These are phyloP conservation scores for Sternotherus odoratus DNA, from an alignment of 2,797 vertebrate species.

Conservation along the genomic window DNA sequence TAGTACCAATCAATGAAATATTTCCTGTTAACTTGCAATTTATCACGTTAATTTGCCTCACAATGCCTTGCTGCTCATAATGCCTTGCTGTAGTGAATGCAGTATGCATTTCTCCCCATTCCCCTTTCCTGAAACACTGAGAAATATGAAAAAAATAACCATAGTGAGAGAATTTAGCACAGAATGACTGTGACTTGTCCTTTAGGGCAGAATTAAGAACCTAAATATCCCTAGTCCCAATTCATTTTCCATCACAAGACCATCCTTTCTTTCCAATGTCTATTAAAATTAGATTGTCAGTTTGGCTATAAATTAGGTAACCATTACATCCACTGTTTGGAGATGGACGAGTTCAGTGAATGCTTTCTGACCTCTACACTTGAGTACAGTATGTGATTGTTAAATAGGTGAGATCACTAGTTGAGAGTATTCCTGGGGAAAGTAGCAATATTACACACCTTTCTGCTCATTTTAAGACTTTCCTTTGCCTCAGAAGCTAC, in stretches of 20 bases:
- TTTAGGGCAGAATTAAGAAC: conserved; percentile 32
- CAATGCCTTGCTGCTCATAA: not conserved
- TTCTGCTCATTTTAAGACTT: not conserved
- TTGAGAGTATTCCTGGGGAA: not conserved
- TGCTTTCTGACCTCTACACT: not conserved
- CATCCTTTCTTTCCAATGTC: conserved; percentile 26
- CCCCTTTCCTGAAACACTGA: not conserved
- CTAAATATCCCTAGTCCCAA: not conserved
- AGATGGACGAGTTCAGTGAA: not conserved
- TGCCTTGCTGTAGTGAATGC: not conserved
- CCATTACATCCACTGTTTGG: not conserved
- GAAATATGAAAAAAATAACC: not conserved
- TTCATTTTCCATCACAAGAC: not conserved
- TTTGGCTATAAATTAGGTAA: conserved; percentile 26
- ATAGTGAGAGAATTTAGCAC: not conserved
- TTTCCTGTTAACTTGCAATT: conserved; percentile 8
- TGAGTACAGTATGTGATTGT: not conserved
- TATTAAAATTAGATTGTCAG: conserved; percentile 47
- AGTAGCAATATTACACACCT: not conserved
- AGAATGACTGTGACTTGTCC: conserved; percentile 47
- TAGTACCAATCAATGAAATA: not conserved
- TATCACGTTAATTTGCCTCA: conserved; percentile 17
- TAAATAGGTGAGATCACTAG: not conserved
- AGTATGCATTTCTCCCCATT: not conserved
- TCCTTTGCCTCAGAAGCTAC: not conserved